These are phyloP conservation scores for Paratilapia polleni DNA, from an alignment of 2,113 vertebrate species.

Conservation along the genomic window DNA sequence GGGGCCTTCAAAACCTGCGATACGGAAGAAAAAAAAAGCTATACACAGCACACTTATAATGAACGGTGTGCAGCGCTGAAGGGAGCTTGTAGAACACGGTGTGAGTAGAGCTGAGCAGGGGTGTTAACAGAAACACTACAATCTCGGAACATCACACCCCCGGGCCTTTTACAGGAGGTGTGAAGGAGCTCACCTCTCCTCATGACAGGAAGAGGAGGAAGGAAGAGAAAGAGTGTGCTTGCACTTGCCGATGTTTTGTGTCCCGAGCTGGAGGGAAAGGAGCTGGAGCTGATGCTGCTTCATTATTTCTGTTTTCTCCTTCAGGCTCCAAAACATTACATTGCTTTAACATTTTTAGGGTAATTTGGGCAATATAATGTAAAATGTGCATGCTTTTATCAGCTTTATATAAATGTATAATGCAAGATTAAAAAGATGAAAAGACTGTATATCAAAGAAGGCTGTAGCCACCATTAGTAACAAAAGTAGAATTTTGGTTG, in stretches of 20 bases:
- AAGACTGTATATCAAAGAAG: background rate
- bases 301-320: background rate
- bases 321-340: background rate
- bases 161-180: slow-evolving; percentile 55
- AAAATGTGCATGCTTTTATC: background rate
- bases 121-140: slow-evolving; percentile 64
- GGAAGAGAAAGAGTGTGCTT: background rate
- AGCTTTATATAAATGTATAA: background rate
- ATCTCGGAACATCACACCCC: slow-evolving; percentile 64
- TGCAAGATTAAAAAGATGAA: background rate
- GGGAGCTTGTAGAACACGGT: slow-evolving; percentile 50
- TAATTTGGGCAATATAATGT: background rate
- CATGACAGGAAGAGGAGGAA: slow-evolving; percentile 32
- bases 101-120: slow-evolving; percentile 34
- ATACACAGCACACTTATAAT: slow-evolving; percentile 22
- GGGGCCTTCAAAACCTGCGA: slow-evolving; percentile 6
- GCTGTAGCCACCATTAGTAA: background rate
- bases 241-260: slow-evolving; percentile 5
- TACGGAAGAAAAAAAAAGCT: background rate
- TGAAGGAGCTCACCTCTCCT: slow-evolving; percentile 57
- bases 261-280: background rate
- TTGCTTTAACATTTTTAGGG: background rate
- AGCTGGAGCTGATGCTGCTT: background rate
- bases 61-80: slow-evolving; percentile 37
- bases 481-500: background rate